Evolutionary conservation across 2,888 invertebrate species (phyloP).

Genomic region (Brachynemurus nebulosus): DNA sequence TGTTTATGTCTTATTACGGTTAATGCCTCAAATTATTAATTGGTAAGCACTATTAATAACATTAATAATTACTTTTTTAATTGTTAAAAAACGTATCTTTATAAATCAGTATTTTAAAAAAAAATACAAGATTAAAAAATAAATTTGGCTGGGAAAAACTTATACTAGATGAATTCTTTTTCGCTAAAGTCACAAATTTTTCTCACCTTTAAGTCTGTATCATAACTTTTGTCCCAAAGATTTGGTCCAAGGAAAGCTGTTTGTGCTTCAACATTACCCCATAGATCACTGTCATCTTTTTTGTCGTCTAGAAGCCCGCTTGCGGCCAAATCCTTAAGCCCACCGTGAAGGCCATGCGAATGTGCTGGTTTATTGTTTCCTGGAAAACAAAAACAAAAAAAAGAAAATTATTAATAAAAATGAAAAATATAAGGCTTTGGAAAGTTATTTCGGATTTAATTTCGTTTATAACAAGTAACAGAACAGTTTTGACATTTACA

Average conservation of each 20-base stretch:
- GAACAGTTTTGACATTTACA: too few relatives aligned
- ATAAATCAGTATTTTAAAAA: not conserved
- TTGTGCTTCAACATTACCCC: conserved; percentile 78
- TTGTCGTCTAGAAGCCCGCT: conserved; percentile 39
- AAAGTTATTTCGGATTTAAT: too few relatives aligned
- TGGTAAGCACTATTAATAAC: too few relatives aligned
- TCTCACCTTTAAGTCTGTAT: conserved; percentile 89
- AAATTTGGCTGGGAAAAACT: not conserved
- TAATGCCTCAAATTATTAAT: too few relatives aligned
- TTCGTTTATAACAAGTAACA: too few relatives aligned
- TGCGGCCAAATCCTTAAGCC: conserved; percentile 32
- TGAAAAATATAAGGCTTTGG: too few relatives aligned
- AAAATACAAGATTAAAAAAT: not conserved
- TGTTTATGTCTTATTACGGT: too few relatives aligned
- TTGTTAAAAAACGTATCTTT: not conserved
- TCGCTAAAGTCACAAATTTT: not conserved
- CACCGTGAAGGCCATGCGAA: conserved; percentile 31
- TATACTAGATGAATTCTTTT: not conserved
- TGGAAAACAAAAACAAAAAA: conserved; percentile 21
- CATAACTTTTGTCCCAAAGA: conserved; percentile 92
- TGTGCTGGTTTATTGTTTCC: conserved; percentile 34
- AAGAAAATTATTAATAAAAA: not conserved
- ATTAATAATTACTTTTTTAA: not conserved
- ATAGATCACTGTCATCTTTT: conserved; percentile 74
- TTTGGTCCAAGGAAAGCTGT: conserved; percentile 93